Percentiles rank a stretch among this genome's conserved stretches.
phyloP scores from a whole-genome alignment of 2,888 invertebrate species.

The Crepidodera aurea region DNA sequence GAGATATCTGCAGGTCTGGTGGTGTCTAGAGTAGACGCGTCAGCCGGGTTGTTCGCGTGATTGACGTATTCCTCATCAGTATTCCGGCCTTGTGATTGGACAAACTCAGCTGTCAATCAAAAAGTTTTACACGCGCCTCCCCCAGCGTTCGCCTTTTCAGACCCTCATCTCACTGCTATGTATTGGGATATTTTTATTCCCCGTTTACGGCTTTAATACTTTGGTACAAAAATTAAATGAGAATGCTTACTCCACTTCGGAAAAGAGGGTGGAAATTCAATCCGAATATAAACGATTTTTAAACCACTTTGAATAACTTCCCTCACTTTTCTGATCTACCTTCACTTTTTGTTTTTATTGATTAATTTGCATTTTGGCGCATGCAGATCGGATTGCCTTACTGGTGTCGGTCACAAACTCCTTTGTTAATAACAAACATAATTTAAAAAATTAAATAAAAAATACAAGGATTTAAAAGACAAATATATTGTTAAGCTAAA shows the following conservation, averaged over 20 bases:
- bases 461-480: too few relatives aligned
- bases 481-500: too few relatives aligned
- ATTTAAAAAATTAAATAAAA: too few relatives aligned
- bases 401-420: neutral
- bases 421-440: too few relatives aligned
- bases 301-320: constrained; percentile 55
- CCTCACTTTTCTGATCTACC: constrained; percentile 25
- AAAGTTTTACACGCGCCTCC: constrained; percentile 63
- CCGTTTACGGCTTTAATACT: constrained; percentile 58
- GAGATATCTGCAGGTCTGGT: constrained; percentile 33
- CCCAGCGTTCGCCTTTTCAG: constrained; percentile 44
- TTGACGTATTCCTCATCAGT: constrained; percentile 82
- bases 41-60: constrained; percentile 60
- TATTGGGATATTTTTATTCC: constrained; percentile 62
- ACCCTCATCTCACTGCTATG: constrained; percentile 53
- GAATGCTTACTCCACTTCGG: constrained; percentile 41
- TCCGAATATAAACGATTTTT: constrained; percentile 62
- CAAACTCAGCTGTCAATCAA: constrained; percentile 84
- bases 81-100: constrained; percentile 79
- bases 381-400: constrained; percentile 6
- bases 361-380: constrained; percentile 26
- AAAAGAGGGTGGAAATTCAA: constrained; percentile 59
- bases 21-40: constrained; percentile 32
- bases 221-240: constrained; percentile 56
- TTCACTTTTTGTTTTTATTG: constrained; percentile 25